A percentile compares a stretch with the other conserved stretches of the same genome.
Evolutionary conservation across 2,113 vertebrate genomes (phyloP).

Genomic region (Paracanthobrama guichenoti): DNA sequence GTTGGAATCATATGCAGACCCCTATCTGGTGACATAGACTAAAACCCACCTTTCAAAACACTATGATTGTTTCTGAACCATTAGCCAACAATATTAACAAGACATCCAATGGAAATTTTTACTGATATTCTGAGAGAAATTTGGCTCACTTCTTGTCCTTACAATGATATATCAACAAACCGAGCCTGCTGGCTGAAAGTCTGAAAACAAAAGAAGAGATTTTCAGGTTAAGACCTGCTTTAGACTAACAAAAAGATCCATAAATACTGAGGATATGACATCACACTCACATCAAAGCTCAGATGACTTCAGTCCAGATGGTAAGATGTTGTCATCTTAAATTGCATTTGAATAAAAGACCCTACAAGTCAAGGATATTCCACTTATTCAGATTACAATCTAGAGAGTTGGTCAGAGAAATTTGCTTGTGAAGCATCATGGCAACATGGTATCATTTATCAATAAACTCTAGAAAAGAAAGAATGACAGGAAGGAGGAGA

Average conservation of each 20-base stretch:
- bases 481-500: background rate
- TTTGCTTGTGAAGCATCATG: background rate
- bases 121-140: background rate
- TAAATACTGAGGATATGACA: constrained; percentile 37
- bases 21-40: background rate
- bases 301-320: constrained; percentile 44
- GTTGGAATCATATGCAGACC: background rate
- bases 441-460: background rate
- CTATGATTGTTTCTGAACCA: constrained; percentile 7
- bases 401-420: background rate
- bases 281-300: constrained; percentile 10
- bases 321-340: constrained; percentile 23
- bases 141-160: constrained; percentile 20
- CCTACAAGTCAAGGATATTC: constrained; percentile 1
- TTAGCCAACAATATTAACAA: constrained; percentile 1
- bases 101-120: background rate
- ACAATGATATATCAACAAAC: constrained; percentile 20
- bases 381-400: constrained; percentile 18
- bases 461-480: background rate
- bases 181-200: constrained; percentile 14
- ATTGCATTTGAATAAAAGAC: constrained; percentile 4
- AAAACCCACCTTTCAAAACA: constrained; percentile 20
- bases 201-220: background rate
- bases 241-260: constrained; percentile 15
- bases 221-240: constrained; percentile 11